Percentiles rank a stretch among this genome's conserved stretches.
Conservation (phyloP, 1,140 invertebrate genomes). For the Hypsibius dujardini region DNA sequence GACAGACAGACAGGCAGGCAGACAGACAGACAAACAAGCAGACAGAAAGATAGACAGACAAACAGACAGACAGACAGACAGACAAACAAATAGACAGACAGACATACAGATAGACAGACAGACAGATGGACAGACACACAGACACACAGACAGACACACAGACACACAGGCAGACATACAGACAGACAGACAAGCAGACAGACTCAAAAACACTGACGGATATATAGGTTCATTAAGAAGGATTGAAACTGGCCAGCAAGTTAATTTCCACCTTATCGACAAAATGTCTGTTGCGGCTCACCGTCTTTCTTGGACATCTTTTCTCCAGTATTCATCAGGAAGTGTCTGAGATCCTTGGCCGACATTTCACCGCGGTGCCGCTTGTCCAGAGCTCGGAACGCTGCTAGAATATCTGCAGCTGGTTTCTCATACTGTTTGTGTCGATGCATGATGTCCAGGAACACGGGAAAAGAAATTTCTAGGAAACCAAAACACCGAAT, state of each 20-base stretch:
- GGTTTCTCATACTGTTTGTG: constrained; percentile 68
- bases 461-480: constrained; percentile 80
- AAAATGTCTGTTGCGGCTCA: constrained; percentile 29
- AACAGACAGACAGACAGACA: too few relatives aligned
- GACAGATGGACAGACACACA: background rate
- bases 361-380: constrained; percentile 54
- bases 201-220: too few relatives aligned
- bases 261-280: too few relatives aligned
- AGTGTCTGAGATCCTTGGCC: constrained; percentile 61
- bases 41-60: too few relatives aligned
- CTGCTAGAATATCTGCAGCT: constrained; percentile 69
- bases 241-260: too few relatives aligned
- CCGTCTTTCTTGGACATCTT: constrained; percentile 69
- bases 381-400: constrained; percentile 65
- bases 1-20: too few relatives aligned
- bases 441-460: constrained; percentile 80
- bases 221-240: too few relatives aligned
- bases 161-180: too few relatives aligned
- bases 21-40: too few relatives aligned
- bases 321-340: constrained; percentile 77
- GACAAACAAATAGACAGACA: too few relatives aligned
- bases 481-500: constrained; percentile 7
- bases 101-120: too few relatives aligned
- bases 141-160: constrained; percentile 16
- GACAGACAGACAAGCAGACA: too few relatives aligned